phyloP scores from a whole-genome alignment of 2,797 vertebrate genomes.

The Tauraco hartlaubi region DNA sequence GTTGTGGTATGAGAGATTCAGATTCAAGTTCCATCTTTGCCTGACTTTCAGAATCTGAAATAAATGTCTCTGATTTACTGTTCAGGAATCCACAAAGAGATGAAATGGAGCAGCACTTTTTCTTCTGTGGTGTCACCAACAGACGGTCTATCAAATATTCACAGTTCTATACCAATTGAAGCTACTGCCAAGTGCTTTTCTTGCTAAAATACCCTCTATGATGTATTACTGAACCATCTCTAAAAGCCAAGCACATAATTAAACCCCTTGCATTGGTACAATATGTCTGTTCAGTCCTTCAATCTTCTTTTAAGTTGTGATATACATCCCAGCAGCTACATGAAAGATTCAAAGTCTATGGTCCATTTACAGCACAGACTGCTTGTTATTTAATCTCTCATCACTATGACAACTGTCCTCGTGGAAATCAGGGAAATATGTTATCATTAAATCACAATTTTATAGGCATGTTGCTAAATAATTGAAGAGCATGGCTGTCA shows the following conservation, averaged over 20 bases:
- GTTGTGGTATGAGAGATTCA: background rate
- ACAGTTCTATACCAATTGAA: background rate
- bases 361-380: background rate
- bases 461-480: conserved; percentile 34
- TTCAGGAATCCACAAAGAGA: background rate
- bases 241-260: background rate
- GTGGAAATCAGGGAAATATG: background rate
- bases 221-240: background rate
- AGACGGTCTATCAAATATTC: conserved; percentile 29
- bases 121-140: background rate
- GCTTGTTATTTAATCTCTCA: conserved; percentile 1
- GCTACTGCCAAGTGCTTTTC: background rate
- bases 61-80: background rate
- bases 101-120: background rate
- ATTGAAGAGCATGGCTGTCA: conserved; percentile 21
- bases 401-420: background rate
- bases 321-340: background rate
- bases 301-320: background rate
- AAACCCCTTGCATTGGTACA: background rate
- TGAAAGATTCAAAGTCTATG: background rate
- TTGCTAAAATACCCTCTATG: background rate
- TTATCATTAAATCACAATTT: conserved; percentile 41
- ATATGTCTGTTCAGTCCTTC: background rate
- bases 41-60: background rate
- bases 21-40: background rate